These are phyloP conservation scores for Thaumatotibia leucotreta DNA, from an alignment of 1,140 invertebrate genomes.

Conservation along the genomic window DNA sequence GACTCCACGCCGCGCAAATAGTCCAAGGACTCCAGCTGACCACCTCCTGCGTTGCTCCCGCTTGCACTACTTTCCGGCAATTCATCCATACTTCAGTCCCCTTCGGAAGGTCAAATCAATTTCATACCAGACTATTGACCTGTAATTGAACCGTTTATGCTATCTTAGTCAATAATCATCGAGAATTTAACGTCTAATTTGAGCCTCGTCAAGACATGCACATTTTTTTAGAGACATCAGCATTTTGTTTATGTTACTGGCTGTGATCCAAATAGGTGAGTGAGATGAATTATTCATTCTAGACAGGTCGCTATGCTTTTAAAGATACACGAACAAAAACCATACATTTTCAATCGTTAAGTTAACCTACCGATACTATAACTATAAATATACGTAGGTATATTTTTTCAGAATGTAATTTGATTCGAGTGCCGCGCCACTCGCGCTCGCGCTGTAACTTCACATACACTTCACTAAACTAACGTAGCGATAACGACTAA, in stretches of 20 bases:
- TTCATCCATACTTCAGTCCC: conserved; percentile 45
- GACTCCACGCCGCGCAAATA: conserved; percentile 66
- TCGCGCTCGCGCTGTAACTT: no score
- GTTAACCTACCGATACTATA: background rate
- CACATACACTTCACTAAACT: no score
- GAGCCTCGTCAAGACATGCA: background rate
- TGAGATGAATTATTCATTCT: background rate
- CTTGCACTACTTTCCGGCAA: conserved; percentile 37
- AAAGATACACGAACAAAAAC: no score
- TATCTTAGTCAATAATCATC: background rate
- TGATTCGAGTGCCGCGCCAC: background rate
- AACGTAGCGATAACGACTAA: no score
- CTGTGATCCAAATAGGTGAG: background rate
- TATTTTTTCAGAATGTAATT: background rate
- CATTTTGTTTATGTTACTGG: background rate
- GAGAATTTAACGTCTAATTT: background rate
- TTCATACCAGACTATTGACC: background rate
- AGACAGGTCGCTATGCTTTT: no score
- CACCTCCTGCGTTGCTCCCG: conserved; percentile 28
- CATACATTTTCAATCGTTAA: background rate
- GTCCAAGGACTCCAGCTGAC: conserved; percentile 51
- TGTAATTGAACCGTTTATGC: background rate
- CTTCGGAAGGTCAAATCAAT: conserved; percentile 1
- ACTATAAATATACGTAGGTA: no score
- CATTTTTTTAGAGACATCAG: background rate